Conservation (phyloP, 2,888 invertebrate genomes). For the Drosophila parthenogenetica region DNA sequence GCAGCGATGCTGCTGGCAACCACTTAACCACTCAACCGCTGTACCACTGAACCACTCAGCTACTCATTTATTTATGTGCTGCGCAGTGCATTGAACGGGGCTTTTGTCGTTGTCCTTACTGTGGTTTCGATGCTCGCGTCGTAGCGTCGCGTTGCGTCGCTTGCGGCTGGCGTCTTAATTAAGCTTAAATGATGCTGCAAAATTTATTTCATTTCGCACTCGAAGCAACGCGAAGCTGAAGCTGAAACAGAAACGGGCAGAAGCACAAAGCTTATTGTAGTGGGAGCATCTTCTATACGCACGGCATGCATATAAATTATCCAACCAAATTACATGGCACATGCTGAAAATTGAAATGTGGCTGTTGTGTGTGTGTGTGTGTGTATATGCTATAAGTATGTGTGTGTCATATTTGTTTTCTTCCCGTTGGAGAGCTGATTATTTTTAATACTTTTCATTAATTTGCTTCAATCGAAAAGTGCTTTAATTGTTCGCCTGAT, state of each 20-base stretch:
- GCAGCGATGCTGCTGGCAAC: conserved; percentile 31
- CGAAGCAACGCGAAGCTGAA: conserved; percentile 32
- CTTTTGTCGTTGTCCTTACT: conserved; percentile 50
- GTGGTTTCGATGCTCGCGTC: conserved; percentile 17
- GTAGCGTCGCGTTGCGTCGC: conserved; percentile 34
- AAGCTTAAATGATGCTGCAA: conserved; percentile 82
- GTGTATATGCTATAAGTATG: background rate
- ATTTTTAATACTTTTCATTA: conserved; percentile 76
- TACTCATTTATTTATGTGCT: conserved; percentile 76
- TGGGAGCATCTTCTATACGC: conserved; percentile 66
- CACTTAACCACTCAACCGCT: conserved; percentile 62
- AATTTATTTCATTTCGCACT: conserved; percentile 81
- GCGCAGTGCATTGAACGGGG: conserved; percentile 62
- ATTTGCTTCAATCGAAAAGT: conserved; percentile 60
- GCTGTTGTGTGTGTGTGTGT: conserved; percentile 33
- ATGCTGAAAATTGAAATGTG: conserved; percentile 64
- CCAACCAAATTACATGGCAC: conserved; percentile 72
- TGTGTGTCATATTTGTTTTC: conserved; percentile 60
- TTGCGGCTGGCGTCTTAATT: conserved; percentile 78
- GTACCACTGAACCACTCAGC: conserved; percentile 57
- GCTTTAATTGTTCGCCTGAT: conserved; percentile 33
- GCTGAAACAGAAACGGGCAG: conserved; percentile 29
- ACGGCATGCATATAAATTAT: conserved; percentile 77
- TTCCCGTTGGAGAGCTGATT: conserved; percentile 60
- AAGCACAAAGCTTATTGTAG: conserved; percentile 16